These are phyloP conservation scores for Axis porcinus DNA, from an alignment of 2,113 vertebrate genomes.

Conservation along the genomic window DNA sequence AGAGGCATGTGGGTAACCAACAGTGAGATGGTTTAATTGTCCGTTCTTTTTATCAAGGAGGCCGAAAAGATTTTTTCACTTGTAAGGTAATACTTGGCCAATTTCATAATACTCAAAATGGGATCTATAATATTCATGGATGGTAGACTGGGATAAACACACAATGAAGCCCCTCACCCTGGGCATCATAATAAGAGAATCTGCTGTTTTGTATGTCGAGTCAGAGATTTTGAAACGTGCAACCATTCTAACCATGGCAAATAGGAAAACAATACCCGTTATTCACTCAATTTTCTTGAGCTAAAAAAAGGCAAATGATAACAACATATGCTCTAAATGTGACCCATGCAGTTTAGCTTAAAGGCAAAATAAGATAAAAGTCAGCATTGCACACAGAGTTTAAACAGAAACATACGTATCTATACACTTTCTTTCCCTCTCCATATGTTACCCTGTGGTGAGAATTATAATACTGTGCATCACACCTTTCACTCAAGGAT, in stretches of 20 bases:
- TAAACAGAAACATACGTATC: conserved; percentile 75
- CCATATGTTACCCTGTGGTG: conserved; percentile 64
- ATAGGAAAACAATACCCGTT: conserved; percentile 59
- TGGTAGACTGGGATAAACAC: not conserved
- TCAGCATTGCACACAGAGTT: conserved; percentile 77
- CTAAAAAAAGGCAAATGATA: conserved; percentile 74
- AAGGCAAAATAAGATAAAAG: conserved; percentile 84
- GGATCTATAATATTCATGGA: not conserved
- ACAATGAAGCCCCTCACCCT: not conserved
- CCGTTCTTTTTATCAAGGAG: not conserved
- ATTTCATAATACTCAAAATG: not conserved
- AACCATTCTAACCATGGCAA: conserved; percentile 43
- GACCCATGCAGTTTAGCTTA: conserved; percentile 84
- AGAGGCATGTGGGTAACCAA: not conserved
- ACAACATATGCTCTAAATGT: conserved; percentile 83
- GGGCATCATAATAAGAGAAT: not conserved
- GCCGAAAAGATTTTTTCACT: not conserved
- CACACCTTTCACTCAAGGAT: conserved; percentile 64
- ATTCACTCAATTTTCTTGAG: conserved; percentile 76
- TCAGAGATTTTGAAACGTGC: conserved; percentile 58
- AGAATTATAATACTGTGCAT: conserved; percentile 42
- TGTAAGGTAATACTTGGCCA: not conserved
- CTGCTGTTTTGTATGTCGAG: conserved; percentile 46
- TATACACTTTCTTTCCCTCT: conserved; percentile 48
- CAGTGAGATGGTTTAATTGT: not conserved